Evolutionary conservation across 1,140 invertebrate species (phyloP).

Genomic region (Drosophila punjabiensis): DNA sequence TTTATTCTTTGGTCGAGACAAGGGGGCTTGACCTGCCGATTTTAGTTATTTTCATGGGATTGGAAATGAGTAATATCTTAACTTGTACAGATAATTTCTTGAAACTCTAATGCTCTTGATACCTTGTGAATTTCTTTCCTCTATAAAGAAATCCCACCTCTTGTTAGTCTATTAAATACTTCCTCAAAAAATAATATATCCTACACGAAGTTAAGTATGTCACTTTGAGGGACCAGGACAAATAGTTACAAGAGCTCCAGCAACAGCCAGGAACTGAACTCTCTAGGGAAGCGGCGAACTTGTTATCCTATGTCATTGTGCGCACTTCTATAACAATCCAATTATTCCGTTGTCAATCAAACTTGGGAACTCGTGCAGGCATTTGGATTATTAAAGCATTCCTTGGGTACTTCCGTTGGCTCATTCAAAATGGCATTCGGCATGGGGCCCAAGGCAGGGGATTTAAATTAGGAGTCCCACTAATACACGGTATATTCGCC

Average conservation of each 20-base stretch:
- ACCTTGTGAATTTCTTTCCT: not conserved
- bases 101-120: not conserved
- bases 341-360: constrained; percentile 40
- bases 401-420: not conserved
- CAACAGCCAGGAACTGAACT: not conserved
- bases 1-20: constrained; percentile 1
- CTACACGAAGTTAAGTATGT: constrained; percentile 1
- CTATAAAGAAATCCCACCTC: not conserved
- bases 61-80: not conserved
- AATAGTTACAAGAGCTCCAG: not conserved
- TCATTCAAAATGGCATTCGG: not conserved
- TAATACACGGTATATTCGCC: not conserved
- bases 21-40: not conserved
- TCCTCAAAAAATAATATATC: not conserved
- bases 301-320: constrained; percentile 7
- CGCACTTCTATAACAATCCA: constrained; percentile 4
- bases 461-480: not conserved
- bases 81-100: too few species aligned
- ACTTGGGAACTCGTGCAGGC: not conserved
- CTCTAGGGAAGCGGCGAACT: constrained; percentile 4
- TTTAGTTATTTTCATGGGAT: not conserved
- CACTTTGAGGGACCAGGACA: not conserved
- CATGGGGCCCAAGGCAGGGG: not conserved
- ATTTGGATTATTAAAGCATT: constrained; percentile 20
- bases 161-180: constrained; percentile 1